Evolutionary conservation across 2,888 invertebrate genomes (phyloP).

Genomic region (Ornithoptera alexandrae): DNA sequence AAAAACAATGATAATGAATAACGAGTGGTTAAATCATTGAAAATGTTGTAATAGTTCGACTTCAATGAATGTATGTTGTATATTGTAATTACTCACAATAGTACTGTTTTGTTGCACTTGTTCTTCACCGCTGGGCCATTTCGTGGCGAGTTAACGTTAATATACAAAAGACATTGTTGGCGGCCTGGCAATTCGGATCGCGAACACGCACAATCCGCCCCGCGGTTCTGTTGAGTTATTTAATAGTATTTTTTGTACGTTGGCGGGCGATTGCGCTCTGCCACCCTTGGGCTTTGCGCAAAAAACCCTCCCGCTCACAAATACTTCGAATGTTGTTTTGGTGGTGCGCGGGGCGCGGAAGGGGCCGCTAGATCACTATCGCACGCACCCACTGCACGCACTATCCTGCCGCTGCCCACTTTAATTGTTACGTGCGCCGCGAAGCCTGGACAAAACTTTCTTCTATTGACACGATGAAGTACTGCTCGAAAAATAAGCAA

Average conservation of each 20-base stretch:
- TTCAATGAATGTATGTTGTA: neutral
- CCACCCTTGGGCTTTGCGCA: constrained; percentile 77
- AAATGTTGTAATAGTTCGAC: neutral
- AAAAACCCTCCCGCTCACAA: constrained; percentile 77
- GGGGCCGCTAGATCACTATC: constrained; percentile 65
- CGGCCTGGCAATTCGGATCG: constrained; percentile 73
- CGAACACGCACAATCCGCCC: constrained; percentile 74
- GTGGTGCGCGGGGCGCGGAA: constrained; percentile 43
- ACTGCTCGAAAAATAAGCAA: constrained; percentile 26
- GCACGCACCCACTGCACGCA: constrained; percentile 79
- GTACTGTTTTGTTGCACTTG: neutral
- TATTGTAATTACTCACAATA: neutral
- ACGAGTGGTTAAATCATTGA: neutral
- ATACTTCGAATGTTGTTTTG: constrained; percentile 75
- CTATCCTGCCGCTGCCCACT: constrained; percentile 76
- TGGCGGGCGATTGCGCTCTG: constrained; percentile 74
- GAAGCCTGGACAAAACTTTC: constrained; percentile 35
- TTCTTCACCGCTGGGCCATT: constrained; percentile 23
- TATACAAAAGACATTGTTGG: constrained; percentile 56
- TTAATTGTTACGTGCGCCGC: constrained; percentile 71
- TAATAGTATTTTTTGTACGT: constrained; percentile 77
- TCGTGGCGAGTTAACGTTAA: constrained; percentile 42
- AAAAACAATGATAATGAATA: neutral
- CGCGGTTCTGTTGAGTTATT: constrained; percentile 74
- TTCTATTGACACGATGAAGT: constrained; percentile 28